A percentile compares a stretch with the other conserved stretches of the same genome.
phyloP scores from a whole-genome alignment of 2,888 invertebrate genomes.

The Polymixis flavicincta region DNA sequence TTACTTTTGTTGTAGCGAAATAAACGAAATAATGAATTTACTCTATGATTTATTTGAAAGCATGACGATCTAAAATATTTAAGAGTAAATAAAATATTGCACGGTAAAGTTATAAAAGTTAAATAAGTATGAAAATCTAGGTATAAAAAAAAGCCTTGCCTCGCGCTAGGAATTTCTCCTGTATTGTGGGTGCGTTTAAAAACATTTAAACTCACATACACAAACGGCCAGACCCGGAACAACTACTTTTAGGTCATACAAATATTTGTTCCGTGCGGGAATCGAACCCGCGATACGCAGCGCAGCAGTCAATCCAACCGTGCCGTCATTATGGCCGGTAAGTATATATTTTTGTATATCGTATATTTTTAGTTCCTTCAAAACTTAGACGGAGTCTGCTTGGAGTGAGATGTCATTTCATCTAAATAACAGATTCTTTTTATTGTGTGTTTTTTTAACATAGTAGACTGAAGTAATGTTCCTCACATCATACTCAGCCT shows the following conservation, averaged over 20 bases:
- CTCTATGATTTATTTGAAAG: not conserved
- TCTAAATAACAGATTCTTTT: too few species aligned
- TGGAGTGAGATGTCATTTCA: not conserved
- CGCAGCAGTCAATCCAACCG: too few species aligned
- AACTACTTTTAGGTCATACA: too few species aligned
- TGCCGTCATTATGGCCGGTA: not conserved
- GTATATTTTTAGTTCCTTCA: not conserved
- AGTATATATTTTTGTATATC: not conserved
- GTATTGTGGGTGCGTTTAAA: too few species aligned
- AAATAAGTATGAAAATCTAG: not conserved
- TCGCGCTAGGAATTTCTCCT: too few species aligned
- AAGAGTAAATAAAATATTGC: not conserved
- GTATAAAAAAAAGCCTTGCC: too few species aligned
- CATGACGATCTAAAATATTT: not conserved
- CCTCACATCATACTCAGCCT: too few species aligned
- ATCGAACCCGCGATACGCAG: too few species aligned
- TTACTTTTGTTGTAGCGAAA: not conserved
- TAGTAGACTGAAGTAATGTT: not conserved
- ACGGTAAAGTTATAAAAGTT: not conserved
- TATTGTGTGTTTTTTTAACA: not conserved
- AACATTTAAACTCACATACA: too few species aligned
- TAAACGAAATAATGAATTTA: conserved; percentile 5
- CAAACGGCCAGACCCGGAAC: too few species aligned
- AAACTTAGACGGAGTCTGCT: not conserved
- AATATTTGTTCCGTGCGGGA: too few species aligned